Conservation (phyloP, 2,888 invertebrate genomes). For the Epirrhoe alternata region DNA sequence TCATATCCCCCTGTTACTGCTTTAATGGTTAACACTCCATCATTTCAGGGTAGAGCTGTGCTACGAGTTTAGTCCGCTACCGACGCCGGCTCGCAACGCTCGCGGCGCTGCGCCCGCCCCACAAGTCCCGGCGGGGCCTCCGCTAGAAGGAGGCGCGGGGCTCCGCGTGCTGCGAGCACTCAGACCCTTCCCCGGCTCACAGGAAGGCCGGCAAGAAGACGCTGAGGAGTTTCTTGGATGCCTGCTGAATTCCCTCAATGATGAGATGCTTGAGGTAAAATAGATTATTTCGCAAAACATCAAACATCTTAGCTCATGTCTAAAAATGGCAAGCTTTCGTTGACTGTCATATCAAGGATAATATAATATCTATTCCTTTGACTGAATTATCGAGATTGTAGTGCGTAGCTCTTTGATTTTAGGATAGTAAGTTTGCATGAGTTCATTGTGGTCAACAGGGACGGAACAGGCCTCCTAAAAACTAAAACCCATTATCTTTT, state of each 20-base stretch:
- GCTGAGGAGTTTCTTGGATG: conserved; percentile 98
- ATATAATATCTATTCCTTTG: no score
- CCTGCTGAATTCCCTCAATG: conserved; percentile 96
- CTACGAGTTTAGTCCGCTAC: conserved; percentile 90
- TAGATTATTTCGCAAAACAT: not conserved
- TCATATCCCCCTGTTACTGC: no score
- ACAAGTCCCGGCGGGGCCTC: conserved; percentile 88
- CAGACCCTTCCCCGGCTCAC: conserved; percentile 85
- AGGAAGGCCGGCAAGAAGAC: conserved; percentile 97
- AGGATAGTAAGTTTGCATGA: no score
- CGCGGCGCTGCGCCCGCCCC: conserved; percentile 58
- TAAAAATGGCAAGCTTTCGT: no score
- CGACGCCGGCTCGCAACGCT: conserved; percentile 79
- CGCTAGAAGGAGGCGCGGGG: conserved; percentile 95
- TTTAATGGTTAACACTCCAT: not conserved
- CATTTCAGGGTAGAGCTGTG: conserved; percentile 89
- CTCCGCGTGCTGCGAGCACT: conserved; percentile 93
- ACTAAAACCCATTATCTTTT: no score
- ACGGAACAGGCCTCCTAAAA: no score
- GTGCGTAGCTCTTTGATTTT: no score
- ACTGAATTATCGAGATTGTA: no score
- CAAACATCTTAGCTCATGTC: no score
- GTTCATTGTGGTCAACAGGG: no score
- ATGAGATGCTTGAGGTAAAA: conserved; percentile 96
- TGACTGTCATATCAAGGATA: no score